phyloP scores from a whole-genome alignment of 2,888 invertebrate species.

The Tenthredo mesomela region DNA sequence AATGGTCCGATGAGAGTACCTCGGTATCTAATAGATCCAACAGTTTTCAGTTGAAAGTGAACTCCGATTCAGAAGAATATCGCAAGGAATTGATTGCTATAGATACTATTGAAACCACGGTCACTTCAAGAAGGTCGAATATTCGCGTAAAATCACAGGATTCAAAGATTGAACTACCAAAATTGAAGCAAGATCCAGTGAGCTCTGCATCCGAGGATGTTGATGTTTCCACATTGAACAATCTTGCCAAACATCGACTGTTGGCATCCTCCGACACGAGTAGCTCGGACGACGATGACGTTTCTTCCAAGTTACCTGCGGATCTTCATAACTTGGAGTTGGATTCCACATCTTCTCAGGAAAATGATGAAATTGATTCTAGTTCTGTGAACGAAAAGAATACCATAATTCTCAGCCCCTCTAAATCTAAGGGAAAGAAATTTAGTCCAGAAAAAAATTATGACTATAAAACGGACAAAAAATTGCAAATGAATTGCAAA shows the following conservation, averaged over 20 bases:
- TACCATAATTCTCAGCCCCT: background rate
- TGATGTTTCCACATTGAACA: background rate
- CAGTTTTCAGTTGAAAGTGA: slow-evolving; percentile 1
- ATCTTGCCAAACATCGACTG: slow-evolving; percentile 28
- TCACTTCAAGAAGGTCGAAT: background rate
- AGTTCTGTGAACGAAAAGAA: background rate
- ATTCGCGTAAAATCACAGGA: background rate
- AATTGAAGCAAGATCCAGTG: background rate
- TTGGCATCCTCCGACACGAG: slow-evolving; percentile 9
- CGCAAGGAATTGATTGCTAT: background rate
- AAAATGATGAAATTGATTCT: background rate
- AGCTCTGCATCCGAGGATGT: background rate
- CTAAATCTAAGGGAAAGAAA: slow-evolving; percentile 55
- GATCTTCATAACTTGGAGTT: background rate
- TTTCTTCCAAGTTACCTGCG: background rate
- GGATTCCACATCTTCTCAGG: background rate
- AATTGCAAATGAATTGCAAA: slow-evolving; percentile 63
- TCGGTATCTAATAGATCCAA: background rate
- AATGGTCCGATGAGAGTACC: slow-evolving; percentile 6
- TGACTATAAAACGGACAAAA: slow-evolving; percentile 64
- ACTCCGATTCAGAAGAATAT: slow-evolving; percentile 21
- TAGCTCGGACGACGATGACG: slow-evolving; percentile 44
- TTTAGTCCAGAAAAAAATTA: slow-evolving; percentile 60
- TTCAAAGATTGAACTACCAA: background rate
- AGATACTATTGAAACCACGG: background rate